A percentile compares a stretch with the other conserved stretches of the same genome.
Conservation (phyloP, 2,113 vertebrate genomes). For the Urocynchramus pylzowi region DNA sequence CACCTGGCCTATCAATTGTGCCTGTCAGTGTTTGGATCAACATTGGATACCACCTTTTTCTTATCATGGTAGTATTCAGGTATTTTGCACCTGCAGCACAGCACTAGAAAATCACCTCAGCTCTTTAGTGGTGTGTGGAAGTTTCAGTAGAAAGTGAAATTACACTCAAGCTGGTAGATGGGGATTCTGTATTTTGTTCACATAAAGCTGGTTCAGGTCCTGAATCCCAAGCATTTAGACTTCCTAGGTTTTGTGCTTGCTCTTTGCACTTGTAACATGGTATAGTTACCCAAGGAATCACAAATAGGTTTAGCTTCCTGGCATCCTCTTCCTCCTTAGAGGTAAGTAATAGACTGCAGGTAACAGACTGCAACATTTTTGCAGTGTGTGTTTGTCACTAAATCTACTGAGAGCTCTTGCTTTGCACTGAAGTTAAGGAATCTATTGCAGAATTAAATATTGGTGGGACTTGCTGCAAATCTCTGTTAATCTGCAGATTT, state of each 20-base stretch:
- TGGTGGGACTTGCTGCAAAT: not conserved
- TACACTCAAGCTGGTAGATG: not conserved
- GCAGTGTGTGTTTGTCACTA: not conserved
- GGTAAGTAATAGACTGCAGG: not conserved
- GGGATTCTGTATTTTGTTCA: not conserved
- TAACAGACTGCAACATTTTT: not conserved
- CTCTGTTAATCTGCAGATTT: not conserved
- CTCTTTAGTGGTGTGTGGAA: not conserved
- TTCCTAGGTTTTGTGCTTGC: not conserved
- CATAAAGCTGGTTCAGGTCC: not conserved
- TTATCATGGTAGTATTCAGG: not conserved
- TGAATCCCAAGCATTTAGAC: not conserved
- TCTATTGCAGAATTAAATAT: not conserved
- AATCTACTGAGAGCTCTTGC: not conserved
- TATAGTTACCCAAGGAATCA: not conserved
- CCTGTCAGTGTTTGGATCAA: not conserved
- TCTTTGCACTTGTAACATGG: not conserved
- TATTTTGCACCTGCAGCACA: not conserved
- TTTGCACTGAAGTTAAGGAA: not conserved
- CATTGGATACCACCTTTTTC: not conserved
- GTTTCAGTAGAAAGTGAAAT: not conserved
- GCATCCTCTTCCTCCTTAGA: not conserved
- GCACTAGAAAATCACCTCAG: not conserved
- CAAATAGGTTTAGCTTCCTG: not conserved
- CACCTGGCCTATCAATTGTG: rapidly evolving